Evolutionary conservation across 2,797 vertebrate genomes (phyloP).

Genomic region (Ceyx erithaca): DNA sequence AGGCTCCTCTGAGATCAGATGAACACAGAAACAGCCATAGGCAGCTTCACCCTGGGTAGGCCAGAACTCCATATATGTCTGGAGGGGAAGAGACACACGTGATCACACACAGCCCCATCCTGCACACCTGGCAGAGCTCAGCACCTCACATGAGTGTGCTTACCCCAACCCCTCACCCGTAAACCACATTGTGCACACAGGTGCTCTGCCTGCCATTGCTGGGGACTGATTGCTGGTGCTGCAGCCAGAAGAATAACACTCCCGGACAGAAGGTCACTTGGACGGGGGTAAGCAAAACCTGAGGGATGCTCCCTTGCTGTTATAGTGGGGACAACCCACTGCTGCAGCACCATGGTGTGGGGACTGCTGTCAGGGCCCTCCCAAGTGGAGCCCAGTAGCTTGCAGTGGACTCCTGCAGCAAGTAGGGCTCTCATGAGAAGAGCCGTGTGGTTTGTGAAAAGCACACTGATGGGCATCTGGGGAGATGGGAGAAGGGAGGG

Average conservation of each 20-base stretch:
- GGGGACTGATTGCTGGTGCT: not conserved
- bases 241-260: not conserved
- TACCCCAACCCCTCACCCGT: rapidly evolving
- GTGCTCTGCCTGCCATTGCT: not conserved
- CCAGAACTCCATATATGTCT: slow-evolving; percentile 61
- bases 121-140: rapidly evolving
- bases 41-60: not conserved
- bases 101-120: not conserved
- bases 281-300: not conserved
- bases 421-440: not conserved
- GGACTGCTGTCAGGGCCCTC: not conserved
- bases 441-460: not conserved
- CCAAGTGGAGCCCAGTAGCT: not conserved
- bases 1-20: not conserved
- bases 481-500: not conserved
- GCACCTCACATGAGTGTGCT: rapidly evolving
- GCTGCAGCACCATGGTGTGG: rapidly evolving
- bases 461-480: rapidly evolving
- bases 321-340: not conserved
- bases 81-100: rapidly evolving
- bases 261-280: not conserved
- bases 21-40: slow-evolving; percentile 28
- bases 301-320: not conserved
- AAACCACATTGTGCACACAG: rapidly evolving
- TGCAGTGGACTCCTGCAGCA: not conserved